Base-by-base conservation (phyloP, 2,113 vertebrate species). In the Onychorhynchus coronatus region DNA sequence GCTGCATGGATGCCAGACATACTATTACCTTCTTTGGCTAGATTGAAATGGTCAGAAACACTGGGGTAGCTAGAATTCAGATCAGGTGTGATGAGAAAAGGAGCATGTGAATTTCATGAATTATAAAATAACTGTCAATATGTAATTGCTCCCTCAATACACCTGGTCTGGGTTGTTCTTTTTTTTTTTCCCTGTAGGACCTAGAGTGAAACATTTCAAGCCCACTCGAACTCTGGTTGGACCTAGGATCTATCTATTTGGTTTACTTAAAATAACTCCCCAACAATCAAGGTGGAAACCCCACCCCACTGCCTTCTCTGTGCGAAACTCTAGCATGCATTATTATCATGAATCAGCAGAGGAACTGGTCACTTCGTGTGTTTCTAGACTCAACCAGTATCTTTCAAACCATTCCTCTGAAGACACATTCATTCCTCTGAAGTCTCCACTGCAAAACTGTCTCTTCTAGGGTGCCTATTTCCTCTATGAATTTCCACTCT, bases 1-100 rank as follows among this genome's bases (percentile, higher is more conserved):
- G 91, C 89, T 86, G 83, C 83, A 80, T 80, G 96, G 92, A 98
- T 97, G 86, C 97, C 96, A 88, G 68, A 30, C 97, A 98, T 97
- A 95, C 73, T 97, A 98, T 94, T 96, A 74, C 97, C 94, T 98
- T 97, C 88, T 91, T 96, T 98, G 89, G 89, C 56, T 67, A 82
- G 95, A 68, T 23, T 71, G 70, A 92, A 95, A 91, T 58, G 83
- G 79, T 93, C 75, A 92, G 80, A 95, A 97, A 94, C 23, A 24
- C 18, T 76, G 49, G 25, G 63, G 67, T 66, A 85, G 58, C 15
- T 65, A 78, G 67, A 79, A 95, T 89, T 62, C 33, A 12, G 86
- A 87, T 85, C 83, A 96, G 84, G 85, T 93, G 78, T 42, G 19
- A 41, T 70, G 59, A 79, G 19, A 68, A 75, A 68, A 59, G 1